Base-by-base conservation (phyloP, 2,113 vertebrate species). In the Coturnix japonica region DNA sequence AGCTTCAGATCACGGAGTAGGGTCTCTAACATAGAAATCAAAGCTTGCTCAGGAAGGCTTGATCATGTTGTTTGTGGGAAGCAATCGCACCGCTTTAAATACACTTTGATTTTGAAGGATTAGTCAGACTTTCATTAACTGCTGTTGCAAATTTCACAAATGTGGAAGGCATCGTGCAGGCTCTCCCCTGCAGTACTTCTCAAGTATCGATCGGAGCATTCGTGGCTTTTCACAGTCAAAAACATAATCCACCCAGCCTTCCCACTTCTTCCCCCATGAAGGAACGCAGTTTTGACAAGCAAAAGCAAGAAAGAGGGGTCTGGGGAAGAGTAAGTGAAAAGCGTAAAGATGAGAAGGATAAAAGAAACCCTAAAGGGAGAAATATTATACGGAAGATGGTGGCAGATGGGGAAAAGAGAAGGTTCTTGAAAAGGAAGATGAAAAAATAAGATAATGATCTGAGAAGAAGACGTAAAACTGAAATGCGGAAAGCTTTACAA, bases 101-200 rank as follows among this genome's bases (percentile, higher is more conserved):
- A 78, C 92, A 60, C 67, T 86, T 46, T 59, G 90, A 63, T 76
- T 89, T 91, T 81, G 66, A 70, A 60, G 84, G 89, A 92, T 94
- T 94, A 93, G 89, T 95, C 91, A 95, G 95, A 92, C 33, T 89
- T 72, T 53, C 87, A 95, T 95, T 95, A 95, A 82, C 90, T 91
- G 76, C 86, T 64, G 44, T 70, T 88, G 76, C 89, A 91, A 9
- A 91, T 90, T 74, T 77, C 83, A 43, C 54, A 91, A 85, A 85
- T 53, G 75, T 87, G 87, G 74, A 44, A 81, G 75, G 74, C 65
- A 71, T 92, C 54, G 3, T 85, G 70, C 81, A 69, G 69, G 35
- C 63, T 96, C 75, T 91, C 84, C 81, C 93, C 91, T 95, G 91
- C 66, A 82, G 75, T 54, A 25, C 77, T 92, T 81, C 11, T 56